phyloP scores from a whole-genome alignment of 2,797 vertebrate species.

The Sebastes variabilis region DNA sequence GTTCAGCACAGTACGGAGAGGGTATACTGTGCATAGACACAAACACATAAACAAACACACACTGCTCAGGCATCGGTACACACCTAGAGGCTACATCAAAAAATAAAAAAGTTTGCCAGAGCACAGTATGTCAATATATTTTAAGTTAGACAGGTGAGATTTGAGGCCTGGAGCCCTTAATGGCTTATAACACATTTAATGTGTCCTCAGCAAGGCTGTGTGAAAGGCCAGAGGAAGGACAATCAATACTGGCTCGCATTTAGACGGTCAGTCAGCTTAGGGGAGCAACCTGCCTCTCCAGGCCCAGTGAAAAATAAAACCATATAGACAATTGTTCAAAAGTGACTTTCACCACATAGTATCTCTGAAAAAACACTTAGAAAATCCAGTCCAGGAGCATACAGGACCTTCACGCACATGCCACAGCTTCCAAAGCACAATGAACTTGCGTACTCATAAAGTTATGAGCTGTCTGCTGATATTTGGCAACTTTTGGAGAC shows the following conservation, averaged over 20 bases:
- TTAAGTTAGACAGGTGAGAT: slow-evolving; percentile 72
- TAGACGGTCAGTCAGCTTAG: slow-evolving; percentile 70
- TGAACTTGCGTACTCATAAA: not conserved
- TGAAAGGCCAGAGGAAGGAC: slow-evolving; percentile 71
- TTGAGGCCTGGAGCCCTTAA: slow-evolving; percentile 68
- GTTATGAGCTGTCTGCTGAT: not conserved
- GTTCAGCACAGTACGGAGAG: slow-evolving; percentile 51
- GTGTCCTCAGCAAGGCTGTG: slow-evolving; percentile 72
- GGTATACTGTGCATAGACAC: slow-evolving; percentile 30
- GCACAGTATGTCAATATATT: slow-evolving; percentile 67
- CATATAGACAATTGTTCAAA: slow-evolving; percentile 49
- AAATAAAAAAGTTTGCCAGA: slow-evolving; percentile 58
- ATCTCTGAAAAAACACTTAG: slow-evolving; percentile 31
- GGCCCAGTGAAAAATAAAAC: slow-evolving; percentile 58
- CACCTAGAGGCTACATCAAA: slow-evolving; percentile 46
- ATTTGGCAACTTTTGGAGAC: not conserved
- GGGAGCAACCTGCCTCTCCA: slow-evolving; percentile 55
- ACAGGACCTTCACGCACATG: not conserved
- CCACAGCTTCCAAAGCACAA: slow-evolving; percentile 6
- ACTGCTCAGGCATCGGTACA: slow-evolving; percentile 43
- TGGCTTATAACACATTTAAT: slow-evolving; percentile 81
- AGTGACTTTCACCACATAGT: slow-evolving; percentile 32
- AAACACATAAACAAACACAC: slow-evolving; percentile 1
- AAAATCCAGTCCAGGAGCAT: slow-evolving; percentile 1
- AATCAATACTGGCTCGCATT: slow-evolving; percentile 75